Evolutionary conservation across 1,140 invertebrate genomes (phyloP), one percentile per base, ranked within the genome.

Genomic region (Drosophila azteca): DNA sequence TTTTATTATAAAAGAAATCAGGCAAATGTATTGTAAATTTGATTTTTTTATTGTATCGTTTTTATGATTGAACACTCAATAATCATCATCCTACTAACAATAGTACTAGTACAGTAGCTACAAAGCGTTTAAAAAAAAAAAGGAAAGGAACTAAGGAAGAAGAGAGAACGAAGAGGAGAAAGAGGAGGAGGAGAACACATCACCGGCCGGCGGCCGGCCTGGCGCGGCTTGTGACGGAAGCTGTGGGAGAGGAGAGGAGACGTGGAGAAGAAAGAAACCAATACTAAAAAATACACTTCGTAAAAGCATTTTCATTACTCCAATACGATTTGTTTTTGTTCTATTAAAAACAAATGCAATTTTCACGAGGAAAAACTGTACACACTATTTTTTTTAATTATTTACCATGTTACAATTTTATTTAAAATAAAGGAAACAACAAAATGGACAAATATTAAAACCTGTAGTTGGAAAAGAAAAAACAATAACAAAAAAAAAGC

Each of bases 331-430:
- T 73, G 46, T 52, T 66, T 66, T 39, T 74, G 68, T 74, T 69
- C 53, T 43, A 44, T 75, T 75, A 46, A 39, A 39, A 39, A 58
- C 20, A 62, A 55, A 49, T 49, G 35, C 39, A 17, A 53, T 53
- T 49, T 59, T 74, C 46, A 46, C 65, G 29, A 20, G 6, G 26
- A 35, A 66, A 70, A 57, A 73, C 45, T 84, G 64, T 66, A 77
- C 64, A 72, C 80, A 1, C n/a, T n/a, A n/a, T 20, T 68, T 64
- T 79, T 68, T 68, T 63, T 82, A 61, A 82, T 74, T 87, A 39
- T 84, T 81, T 81, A 84, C 81, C 87, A 64, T 84, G 82, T 84
- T 84, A 82, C 66, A 52, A 65, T 77, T 84, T 79, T 79, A 81
- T 79, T 81, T 77, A 85, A 80, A 76, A 57, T 53, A 62, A 64